phyloP scores from a whole-genome alignment of 2,113 vertebrate genomes.

The Stigmatopora argus region DNA sequence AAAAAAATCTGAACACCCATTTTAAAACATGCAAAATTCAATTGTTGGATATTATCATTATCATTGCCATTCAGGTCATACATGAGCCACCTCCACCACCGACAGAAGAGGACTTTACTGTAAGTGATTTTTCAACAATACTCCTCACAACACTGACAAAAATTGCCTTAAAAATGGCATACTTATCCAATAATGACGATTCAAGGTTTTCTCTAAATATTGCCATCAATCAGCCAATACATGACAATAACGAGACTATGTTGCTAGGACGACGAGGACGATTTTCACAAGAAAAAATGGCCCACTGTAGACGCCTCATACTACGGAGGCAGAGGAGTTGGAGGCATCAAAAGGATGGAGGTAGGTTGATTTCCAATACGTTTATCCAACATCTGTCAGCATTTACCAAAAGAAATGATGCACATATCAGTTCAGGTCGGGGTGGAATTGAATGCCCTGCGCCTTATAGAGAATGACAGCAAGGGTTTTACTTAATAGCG shows the following conservation, averaged over 20 bases:
- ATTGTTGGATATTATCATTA: neutral
- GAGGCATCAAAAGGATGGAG: slow-evolving; percentile 98
- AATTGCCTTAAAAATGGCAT: no score
- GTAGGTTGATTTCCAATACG: slow-evolving; percentile 45
- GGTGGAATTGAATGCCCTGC: neutral
- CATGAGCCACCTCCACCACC: slow-evolving; percentile 67
- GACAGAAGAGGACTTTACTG: slow-evolving; percentile 65
- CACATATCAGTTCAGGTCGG: neutral
- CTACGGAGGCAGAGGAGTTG: slow-evolving; percentile 91
- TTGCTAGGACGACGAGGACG: slow-evolving; percentile 68
- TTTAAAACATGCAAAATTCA: neutral
- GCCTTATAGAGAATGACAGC: slow-evolving; percentile 7
- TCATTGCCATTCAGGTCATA: slow-evolving; percentile 61
- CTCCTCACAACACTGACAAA: no score
- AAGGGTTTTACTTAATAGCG: neutral
- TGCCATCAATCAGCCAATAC: no score
- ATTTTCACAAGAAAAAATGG: slow-evolving; percentile 70
- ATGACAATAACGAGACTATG: no score
- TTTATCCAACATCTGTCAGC: neutral
- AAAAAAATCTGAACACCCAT: no score
- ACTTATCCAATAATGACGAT: no score
- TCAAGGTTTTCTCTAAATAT: no score
- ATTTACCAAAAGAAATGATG: neutral
- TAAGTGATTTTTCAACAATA: slow-evolving; percentile 32
- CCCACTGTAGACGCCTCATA: slow-evolving; percentile 91